phyloP scores from a whole-genome alignment of 2,113 vertebrate species.

The Holacanthus passer region DNA sequence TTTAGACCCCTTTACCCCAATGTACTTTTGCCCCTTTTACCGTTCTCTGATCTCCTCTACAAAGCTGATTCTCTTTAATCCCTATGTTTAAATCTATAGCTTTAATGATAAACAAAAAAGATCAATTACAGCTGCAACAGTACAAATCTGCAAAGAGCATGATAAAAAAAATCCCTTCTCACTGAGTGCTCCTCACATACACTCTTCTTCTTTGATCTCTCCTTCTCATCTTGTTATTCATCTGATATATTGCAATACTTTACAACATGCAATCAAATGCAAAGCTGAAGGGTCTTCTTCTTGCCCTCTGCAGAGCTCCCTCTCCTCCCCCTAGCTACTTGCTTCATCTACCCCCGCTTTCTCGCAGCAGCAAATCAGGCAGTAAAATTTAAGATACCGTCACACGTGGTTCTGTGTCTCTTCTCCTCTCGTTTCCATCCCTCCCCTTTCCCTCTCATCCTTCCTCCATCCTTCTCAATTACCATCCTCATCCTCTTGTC shows the following conservation, averaged over 20 bases:
- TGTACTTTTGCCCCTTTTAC: neutral
- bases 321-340: neutral
- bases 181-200: neutral
- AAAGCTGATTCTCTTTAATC: conserved; percentile 1
- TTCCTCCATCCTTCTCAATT: conserved; percentile 41
- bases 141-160: neutral
- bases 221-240: neutral
- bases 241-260: conserved; percentile 14
- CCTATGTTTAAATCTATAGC: neutral
- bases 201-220: conserved; percentile 15
- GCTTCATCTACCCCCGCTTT: neutral
- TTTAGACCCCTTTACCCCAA: neutral
- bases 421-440: conserved; percentile 9
- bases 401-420: conserved; percentile 1
- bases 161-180: neutral
- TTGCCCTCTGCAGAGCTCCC: neutral
- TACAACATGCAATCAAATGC: conserved; percentile 36
- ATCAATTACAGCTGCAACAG: neutral
- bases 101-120: conserved; percentile 16
- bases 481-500: conserved; percentile 47
- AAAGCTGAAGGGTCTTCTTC: conserved; percentile 6
- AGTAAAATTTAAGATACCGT: neutral
- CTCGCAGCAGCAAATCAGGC: neutral
- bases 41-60: neutral
- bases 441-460: neutral